Conservation (phyloP, 92 coral and sea anemone species). For the Porites evermanni region DNA sequence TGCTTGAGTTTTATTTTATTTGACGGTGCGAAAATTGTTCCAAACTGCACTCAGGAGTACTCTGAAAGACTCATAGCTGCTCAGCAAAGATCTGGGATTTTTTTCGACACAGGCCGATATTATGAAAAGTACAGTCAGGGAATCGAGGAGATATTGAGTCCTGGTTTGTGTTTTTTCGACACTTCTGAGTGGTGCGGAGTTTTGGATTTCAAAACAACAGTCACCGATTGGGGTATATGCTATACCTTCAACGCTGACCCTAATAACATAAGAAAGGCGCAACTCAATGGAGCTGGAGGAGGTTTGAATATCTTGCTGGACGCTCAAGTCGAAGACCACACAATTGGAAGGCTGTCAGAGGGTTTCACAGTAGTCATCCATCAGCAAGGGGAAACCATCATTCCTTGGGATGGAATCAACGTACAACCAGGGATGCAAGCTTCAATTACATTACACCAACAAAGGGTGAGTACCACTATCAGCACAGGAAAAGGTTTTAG, state of each 20-base stretch:
- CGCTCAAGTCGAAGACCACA: constrained; percentile 19
- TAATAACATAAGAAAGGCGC: neutral
- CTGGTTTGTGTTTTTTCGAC: constrained; percentile 8
- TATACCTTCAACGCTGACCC: constrained; percentile 43
- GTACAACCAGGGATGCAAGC: constrained; percentile 49
- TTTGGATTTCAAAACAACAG: constrained; percentile 10
- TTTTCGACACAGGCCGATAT: constrained; percentile 33
- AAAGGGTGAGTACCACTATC: constrained; percentile 25
- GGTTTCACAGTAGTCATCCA: constrained; percentile 50
- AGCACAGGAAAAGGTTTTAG: too few relatives aligned
- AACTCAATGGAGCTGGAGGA: constrained; percentile 1
- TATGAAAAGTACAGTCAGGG: constrained; percentile 32
- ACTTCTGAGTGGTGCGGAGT: neutral
- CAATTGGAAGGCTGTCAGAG: constrained; percentile 50
- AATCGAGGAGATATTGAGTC: constrained; percentile 6
- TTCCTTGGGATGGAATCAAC: constrained; percentile 32
- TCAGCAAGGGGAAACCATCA: constrained; percentile 41
- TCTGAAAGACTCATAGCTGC: constrained; percentile 18
- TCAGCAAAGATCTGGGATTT: constrained; percentile 6
- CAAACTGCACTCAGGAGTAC: constrained; percentile 43
- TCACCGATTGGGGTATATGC: constrained; percentile 32
- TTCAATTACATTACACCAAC: constrained; percentile 26
- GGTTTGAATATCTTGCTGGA: constrained; percentile 30
- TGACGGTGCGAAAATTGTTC: constrained; percentile 13
- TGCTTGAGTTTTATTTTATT: constrained; percentile 25